Conservation (phyloP, 2,113 vertebrate species). For the Electrona antarctica region DNA sequence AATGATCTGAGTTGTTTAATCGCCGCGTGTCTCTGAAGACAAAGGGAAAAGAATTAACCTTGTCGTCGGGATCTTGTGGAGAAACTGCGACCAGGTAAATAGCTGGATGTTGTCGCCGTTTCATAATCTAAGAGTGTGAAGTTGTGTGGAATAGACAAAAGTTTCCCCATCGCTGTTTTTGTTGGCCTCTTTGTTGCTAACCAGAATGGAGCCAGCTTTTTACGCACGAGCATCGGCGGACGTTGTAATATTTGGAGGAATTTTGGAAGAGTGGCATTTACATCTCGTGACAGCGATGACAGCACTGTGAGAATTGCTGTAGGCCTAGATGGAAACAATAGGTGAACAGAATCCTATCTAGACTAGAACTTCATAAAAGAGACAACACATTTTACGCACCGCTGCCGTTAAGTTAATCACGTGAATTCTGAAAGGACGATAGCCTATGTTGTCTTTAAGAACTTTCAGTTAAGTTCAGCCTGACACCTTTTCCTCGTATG, state of each 20-base stretch:
- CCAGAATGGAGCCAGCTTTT: slow-evolving; percentile 16
- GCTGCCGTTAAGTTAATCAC: too few relatives aligned
- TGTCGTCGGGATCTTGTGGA: slow-evolving; percentile 13
- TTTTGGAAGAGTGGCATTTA: too few relatives aligned
- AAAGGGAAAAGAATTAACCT: slow-evolving; percentile 17
- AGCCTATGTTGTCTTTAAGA: too few relatives aligned
- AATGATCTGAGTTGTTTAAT: slow-evolving; percentile 40
- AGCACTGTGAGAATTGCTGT: too few relatives aligned
- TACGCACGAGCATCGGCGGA: not conserved
- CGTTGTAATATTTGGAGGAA: not conserved
- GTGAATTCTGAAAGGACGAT: too few relatives aligned
- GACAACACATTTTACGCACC: too few relatives aligned
- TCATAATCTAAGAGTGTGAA: not conserved
- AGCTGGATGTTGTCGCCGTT: slow-evolving; percentile 16
- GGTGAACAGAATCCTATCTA: too few relatives aligned
- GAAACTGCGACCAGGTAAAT: slow-evolving; percentile 47
- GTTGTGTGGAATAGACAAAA: slow-evolving; percentile 33
- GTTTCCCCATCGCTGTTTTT: slow-evolving; percentile 32
- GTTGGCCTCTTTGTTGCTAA: slow-evolving; percentile 45
- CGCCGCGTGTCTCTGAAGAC: slow-evolving; percentile 14
- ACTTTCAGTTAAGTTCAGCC: too few relatives aligned
- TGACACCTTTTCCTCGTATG: too few relatives aligned
- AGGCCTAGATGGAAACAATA: too few relatives aligned
- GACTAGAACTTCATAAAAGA: too few relatives aligned
- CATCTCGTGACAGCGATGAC: too few relatives aligned